These are phyloP conservation scores for Erebia palarica DNA, from an alignment of 2,888 invertebrate species.

Conservation along the genomic window DNA sequence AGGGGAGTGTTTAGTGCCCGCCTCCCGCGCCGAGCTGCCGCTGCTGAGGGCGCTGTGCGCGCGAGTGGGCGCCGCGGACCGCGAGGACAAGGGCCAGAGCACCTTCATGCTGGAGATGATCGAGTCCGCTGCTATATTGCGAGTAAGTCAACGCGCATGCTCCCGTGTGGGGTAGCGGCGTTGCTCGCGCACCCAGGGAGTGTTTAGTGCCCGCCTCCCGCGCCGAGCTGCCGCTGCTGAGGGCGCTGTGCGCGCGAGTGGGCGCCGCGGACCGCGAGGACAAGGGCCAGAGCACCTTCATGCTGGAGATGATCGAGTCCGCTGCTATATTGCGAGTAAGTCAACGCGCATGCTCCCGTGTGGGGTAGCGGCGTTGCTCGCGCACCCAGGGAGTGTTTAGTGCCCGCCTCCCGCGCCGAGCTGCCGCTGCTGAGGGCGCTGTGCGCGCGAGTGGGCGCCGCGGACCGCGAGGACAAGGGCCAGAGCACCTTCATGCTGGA, in stretches of 20 bases:
- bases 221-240: no score
- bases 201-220: no score
- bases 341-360: constrained; percentile 93
- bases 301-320: no score
- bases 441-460: constrained; percentile 95
- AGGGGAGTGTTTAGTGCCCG: constrained; percentile 96
- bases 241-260: no score
- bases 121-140: constrained; percentile 95
- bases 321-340: no score
- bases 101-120: constrained; percentile 99
- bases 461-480: constrained; percentile 93
- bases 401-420: constrained; percentile 91
- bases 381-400: no score
- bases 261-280: no score
- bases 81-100: constrained; percentile 94
- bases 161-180: no score
- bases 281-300: no score
- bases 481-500: constrained; percentile 99
- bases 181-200: no score
- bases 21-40: constrained; percentile 89
- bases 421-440: constrained; percentile 93
- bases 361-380: constrained; percentile 91
- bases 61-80: constrained; percentile 96
- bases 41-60: constrained; percentile 93
- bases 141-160: constrained; percentile 94